Conservation (phyloP, 1,140 invertebrate genomes). For the Dufourea novaeangliae region DNA sequence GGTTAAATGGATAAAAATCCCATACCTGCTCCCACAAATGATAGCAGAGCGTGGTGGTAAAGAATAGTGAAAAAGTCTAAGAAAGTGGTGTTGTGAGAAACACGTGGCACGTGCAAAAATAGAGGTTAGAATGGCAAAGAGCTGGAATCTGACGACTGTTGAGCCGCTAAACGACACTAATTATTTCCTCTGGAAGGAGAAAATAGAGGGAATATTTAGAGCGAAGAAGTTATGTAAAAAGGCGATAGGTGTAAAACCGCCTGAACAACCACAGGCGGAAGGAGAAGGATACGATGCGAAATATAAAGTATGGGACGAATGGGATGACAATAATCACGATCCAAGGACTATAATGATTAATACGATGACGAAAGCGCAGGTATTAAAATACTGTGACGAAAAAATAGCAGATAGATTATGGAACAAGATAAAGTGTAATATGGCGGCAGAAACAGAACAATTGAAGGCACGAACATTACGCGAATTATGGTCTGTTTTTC, state of each 20-base stretch:
- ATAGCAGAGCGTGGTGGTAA: too few relatives aligned
- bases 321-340: background rate
- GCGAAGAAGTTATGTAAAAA: slow-evolving; percentile 22
- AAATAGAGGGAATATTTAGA: slow-evolving; percentile 21
- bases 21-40: too few relatives aligned
- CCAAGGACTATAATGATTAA: background rate
- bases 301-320: background rate
- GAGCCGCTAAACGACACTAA: slow-evolving; percentile 1
- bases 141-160: background rate
- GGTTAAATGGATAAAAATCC: too few relatives aligned
- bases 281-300: background rate
- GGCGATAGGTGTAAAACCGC: slow-evolving; percentile 2
- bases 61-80: too few relatives aligned
- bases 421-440: slow-evolving; percentile 1
- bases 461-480: background rate
- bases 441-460: background rate
- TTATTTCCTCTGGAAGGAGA: slow-evolving; percentile 28
- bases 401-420: background rate
- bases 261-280: background rate
- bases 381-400: background rate
- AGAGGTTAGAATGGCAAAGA: background rate
- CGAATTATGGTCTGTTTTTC: too few relatives aligned
- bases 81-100: too few relatives aligned
- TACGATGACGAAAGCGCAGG: background rate
- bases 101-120: too few relatives aligned